A percentile compares a stretch with the other conserved stretches of the same genome.
Conservation (phyloP, 2,888 invertebrate species). For the Iphiclides podalirius region DNA sequence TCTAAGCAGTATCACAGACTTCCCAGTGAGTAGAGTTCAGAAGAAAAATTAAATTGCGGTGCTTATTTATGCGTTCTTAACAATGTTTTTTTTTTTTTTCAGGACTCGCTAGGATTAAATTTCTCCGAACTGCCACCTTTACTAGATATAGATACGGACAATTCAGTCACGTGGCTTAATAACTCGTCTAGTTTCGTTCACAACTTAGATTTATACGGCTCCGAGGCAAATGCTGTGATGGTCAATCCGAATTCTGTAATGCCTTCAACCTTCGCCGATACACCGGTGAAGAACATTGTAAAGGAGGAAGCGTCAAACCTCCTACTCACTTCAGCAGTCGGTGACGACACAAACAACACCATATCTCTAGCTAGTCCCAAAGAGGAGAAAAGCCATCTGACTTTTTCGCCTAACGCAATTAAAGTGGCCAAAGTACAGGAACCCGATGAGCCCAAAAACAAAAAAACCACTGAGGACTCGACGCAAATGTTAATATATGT, state of each 20-base stretch:
- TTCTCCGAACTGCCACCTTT: slow-evolving; percentile 82
- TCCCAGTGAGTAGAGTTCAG: slow-evolving; percentile 74
- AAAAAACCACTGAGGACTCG: slow-evolving; percentile 65
- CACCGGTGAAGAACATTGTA: slow-evolving; percentile 66
- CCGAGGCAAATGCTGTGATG: slow-evolving; percentile 88
- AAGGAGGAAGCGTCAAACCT: slow-evolving; percentile 74
- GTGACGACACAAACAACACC: slow-evolving; percentile 50
- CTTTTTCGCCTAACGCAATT: slow-evolving; percentile 85
- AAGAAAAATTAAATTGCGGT: no score
- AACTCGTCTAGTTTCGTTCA: slow-evolving; percentile 83
- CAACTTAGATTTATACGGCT: slow-evolving; percentile 84
- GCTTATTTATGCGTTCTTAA: background rate
- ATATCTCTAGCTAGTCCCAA: slow-evolving; percentile 82
- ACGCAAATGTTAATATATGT: slow-evolving; percentile 75
- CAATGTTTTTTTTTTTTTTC: slow-evolving; percentile 35
- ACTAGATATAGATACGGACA: slow-evolving; percentile 84
- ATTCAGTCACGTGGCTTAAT: slow-evolving; percentile 80
- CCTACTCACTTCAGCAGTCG: slow-evolving; percentile 65
- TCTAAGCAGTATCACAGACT: slow-evolving; percentile 85
- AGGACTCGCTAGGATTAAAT: slow-evolving; percentile 82
- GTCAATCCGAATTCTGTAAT: slow-evolving; percentile 95
- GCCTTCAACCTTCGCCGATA: slow-evolving; percentile 85
- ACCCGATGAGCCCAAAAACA: slow-evolving; percentile 47
- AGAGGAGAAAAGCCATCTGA: slow-evolving; percentile 84
- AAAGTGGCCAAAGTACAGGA: slow-evolving; percentile 80